phyloP scores from a whole-genome alignment of 2,113 vertebrate species.

The Neomonachus schauinslandi region DNA sequence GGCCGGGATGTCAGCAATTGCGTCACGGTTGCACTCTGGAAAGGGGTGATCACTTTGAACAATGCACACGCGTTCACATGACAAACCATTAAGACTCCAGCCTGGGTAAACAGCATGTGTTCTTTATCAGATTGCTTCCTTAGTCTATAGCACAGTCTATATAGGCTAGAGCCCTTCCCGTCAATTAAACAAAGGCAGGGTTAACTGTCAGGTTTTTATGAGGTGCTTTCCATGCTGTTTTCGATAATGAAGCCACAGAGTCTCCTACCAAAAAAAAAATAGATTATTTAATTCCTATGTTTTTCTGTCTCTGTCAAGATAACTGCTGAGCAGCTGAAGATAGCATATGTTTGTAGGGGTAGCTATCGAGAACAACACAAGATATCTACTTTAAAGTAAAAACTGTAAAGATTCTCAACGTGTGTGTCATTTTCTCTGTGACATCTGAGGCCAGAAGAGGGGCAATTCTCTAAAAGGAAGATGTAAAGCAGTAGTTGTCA shows the following conservation, averaged over 20 bases:
- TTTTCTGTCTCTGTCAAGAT: conserved; percentile 2
- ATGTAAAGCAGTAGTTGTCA: background rate
- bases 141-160: rapidly evolving
- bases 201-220: background rate
- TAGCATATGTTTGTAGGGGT: background rate
- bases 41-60: background rate
- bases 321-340: background rate
- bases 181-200: background rate
- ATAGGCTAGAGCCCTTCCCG: background rate
- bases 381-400: background rate
- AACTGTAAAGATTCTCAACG: background rate
- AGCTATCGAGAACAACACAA: background rate
- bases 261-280: background rate
- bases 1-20: background rate
- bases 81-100: background rate
- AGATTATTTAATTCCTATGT: background rate
- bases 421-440: background rate
- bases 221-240: background rate
- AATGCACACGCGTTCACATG: background rate
- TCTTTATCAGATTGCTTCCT: background rate
- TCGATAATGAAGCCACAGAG: conserved; percentile 3
- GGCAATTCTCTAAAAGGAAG: background rate
- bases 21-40: background rate
- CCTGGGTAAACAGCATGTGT: background rate
- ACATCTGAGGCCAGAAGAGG: background rate